Conservation (phyloP, 2,797 vertebrate genomes). For the Tokudaia muenninki region DNA sequence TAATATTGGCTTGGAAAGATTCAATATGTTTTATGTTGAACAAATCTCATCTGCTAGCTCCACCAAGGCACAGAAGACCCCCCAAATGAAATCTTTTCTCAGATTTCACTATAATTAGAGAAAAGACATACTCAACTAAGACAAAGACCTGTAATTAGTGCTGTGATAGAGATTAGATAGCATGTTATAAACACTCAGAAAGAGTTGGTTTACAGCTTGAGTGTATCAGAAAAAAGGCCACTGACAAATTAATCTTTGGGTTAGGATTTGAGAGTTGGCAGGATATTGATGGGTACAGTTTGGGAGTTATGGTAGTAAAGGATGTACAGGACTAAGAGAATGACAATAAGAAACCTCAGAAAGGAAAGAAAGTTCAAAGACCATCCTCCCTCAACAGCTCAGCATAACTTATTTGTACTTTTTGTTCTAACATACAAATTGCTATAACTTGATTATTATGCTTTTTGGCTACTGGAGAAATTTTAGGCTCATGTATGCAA, state of each 20-base stretch:
- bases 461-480: conserved; percentile 19
- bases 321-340: conserved; percentile 15
- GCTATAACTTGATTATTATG: conserved; percentile 16
- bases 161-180: neutral
- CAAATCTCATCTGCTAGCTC: neutral
- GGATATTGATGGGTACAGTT: conserved; percentile 8
- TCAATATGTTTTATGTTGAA: neutral
- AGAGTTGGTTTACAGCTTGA: conserved; percentile 39
- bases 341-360: neutral
- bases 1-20: conserved; percentile 27
- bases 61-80: neutral
- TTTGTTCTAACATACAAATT: conserved; percentile 23
- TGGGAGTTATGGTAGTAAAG: neutral
- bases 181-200: conserved; percentile 7
- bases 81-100: conserved; percentile 25
- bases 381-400: neutral
- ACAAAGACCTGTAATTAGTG: conserved; percentile 15
- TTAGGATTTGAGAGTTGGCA: neutral
- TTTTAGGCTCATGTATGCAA: neutral
- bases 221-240: conserved; percentile 41
- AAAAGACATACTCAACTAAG: neutral
- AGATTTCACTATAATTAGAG: neutral
- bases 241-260: conserved; percentile 47
- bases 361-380: conserved; percentile 21
- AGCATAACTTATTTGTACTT: neutral